Base-by-base conservation (phyloP, 1,140 invertebrate species). In the Neelides sp. region DNA sequence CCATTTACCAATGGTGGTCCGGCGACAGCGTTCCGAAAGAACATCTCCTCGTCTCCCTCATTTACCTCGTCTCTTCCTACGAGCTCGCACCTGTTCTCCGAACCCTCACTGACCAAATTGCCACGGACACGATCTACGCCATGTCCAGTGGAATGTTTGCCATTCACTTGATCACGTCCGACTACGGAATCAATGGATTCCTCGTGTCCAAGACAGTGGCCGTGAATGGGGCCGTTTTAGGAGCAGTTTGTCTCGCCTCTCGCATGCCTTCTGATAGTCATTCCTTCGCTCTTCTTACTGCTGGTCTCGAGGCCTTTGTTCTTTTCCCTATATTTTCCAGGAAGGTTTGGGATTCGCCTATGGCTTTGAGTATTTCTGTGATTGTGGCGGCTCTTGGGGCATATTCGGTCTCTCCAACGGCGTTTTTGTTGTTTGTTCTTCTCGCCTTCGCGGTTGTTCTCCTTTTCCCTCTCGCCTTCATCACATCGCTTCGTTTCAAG, bases 71-170 rank as follows among this genome's bases (percentile, higher is more conserved):
- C 3, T 51, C 55, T 28, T 56, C 58, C 15, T 55, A 57, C 32
- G 34, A 51, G 20, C 36, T 61, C 10, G 46, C 88, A 0, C 90
- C 91, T 0, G 76, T 95, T 22, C 68, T 96, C n/a, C 87, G 93
- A 67, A 95, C 88, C 0, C 71, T 97, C 27, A 97, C 94, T 0
- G 86, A 93, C 66, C 91, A 89, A 0, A 84, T 97, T 1, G 93
- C 89, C 63, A 96, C 92, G 1, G 92, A 98, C 66, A 95, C 92
- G 2, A 95, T 97, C 64, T 95, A 95, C 63, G 83, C 85, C 1
- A 89, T 82, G 72, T 79, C 88, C 19, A 78, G 83, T 40, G 74
- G 89, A 30, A 89, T 93, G 78, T 78, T 96, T 66, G 59, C 89
- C 1, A 68, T 85, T 4, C 90, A 97, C 71, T 70, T 98, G 28